Base-by-base conservation (phyloP, 2,888 invertebrate genomes). In the Tenthredo livida region DNA sequence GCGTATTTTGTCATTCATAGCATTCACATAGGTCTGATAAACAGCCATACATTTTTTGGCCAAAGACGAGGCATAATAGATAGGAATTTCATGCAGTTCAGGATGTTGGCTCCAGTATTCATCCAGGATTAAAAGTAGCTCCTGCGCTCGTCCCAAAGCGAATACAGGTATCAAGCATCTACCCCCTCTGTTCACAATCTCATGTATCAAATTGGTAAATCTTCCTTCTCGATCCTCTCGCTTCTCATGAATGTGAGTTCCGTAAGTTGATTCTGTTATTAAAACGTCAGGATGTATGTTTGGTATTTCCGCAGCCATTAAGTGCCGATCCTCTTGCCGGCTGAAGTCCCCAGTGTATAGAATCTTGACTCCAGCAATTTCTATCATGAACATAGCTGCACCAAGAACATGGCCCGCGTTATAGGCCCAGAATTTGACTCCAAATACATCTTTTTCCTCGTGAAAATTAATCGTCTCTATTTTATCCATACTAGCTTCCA, bases 21-120 rank as follows among this genome's bases (percentile, higher is more conserved):
- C 99, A 94, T 99, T 99, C 3, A 99, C 97, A 93, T 99, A 99
- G 0, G 99, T 99, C 94, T 99, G 99, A 94, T 99, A 99, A 0
- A 99, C 99, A 85, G 99, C 98, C 99, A 99, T 99, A 92, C 99
- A 99, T 93, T 99, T 99, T 94, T 99, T 99, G 75, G 99, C 99
- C 87, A 99, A 94, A 0, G 99, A 99, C 0, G 99, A 99, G 12
- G 99, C 99, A 94, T 99, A 99, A 94, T 99, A 99, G 89, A 99
- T 99, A 0, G 99, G 99, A 90, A 99, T 98, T 93, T 99, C 99
- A 89, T 99, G 99, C 12, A 99, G 94, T 93, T 99, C 98, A 0
- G 98, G 98, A 94, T 99, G 99, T 85, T 97, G 96, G 47, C 98
- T 97, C 99, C 99, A 99, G 94, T 97, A 99, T 93, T 99, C 99